These are phyloP conservation scores for Hippasteria phrygiana DNA, from an alignment of 53 echinoderm and acorn worm species.

Conservation along the genomic window DNA sequence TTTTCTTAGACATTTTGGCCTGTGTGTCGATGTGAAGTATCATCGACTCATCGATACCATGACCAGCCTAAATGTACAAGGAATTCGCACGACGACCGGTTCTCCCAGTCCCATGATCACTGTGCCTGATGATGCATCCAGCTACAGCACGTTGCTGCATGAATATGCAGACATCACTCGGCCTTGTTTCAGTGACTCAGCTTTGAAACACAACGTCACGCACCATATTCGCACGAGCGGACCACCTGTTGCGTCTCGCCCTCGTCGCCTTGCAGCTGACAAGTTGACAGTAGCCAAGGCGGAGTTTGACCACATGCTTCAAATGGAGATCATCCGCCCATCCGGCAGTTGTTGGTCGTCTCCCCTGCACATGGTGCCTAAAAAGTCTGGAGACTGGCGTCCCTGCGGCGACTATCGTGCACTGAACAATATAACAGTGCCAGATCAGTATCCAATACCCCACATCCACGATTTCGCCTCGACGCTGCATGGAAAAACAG, in stretches of 20 bases:
- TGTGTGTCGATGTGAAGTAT: no score
- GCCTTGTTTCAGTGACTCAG: no score
- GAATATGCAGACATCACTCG: no score
- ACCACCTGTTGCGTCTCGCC: conserved; percentile 35
- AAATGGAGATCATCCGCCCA: conserved; percentile 58
- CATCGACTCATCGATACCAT: conserved; percentile 20
- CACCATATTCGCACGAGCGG: neutral
- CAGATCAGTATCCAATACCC: conserved; percentile 40
- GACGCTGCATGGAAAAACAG: conserved; percentile 1
- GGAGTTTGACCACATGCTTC: conserved; percentile 66
- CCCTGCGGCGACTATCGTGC: conserved; percentile 55
- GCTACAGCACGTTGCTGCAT: no score
- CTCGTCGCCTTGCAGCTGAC: conserved; percentile 57
- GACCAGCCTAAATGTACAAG: no score
- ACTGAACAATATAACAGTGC: conserved; percentile 48
- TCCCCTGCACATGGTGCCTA: conserved; percentile 49
- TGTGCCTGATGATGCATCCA: no score
- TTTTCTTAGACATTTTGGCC: no score
- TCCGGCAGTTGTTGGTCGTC: conserved; percentile 66
- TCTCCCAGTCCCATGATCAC: no score
- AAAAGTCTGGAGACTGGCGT: conserved; percentile 47
- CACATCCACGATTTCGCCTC: neutral
- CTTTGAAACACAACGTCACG: neutral
- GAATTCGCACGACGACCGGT: no score
- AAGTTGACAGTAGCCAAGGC: conserved; percentile 32